A percentile compares a stretch with the other conserved stretches of the same genome.
Conservation (phyloP, 2,888 invertebrate species). For the Agapostemon virescens region DNA sequence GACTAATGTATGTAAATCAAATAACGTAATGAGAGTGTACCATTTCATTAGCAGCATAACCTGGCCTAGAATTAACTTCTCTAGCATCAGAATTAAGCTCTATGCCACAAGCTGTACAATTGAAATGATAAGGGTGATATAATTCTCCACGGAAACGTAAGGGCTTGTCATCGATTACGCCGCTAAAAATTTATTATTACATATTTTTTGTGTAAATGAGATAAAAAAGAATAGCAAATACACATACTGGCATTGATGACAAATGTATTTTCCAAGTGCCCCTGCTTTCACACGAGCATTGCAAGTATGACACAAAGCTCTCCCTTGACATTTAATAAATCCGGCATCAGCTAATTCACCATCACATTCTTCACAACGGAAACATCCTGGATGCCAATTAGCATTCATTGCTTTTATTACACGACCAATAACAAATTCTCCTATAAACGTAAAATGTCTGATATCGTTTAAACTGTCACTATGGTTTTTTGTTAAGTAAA, state of each 20-base stretch:
- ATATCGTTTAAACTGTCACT: not conserved
- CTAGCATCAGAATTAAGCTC: conserved; percentile 98
- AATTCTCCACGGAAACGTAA: conserved; percentile 96
- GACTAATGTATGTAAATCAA: not conserved
- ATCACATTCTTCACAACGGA: conserved; percentile 96
- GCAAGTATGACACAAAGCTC: conserved; percentile 96
- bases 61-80: conserved; percentile 95
- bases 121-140: conserved; percentile 99
- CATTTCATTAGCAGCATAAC: conserved; percentile 94
- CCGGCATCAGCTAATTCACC: conserved; percentile 97
- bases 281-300: conserved; percentile 97
- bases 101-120: conserved; percentile 94
- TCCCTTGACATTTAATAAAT: conserved; percentile 94
- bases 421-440: conserved; percentile 98
- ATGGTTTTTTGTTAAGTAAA: not conserved
- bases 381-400: conserved; percentile 99
- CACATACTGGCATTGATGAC: conserved; percentile 98
- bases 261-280: conserved; percentile 97
- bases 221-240: conserved; percentile 19
- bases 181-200: conserved; percentile 82
- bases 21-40: conserved; percentile 77
- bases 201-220: conserved; percentile 12
- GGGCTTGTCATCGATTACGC: conserved; percentile 94
- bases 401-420: conserved; percentile 99
- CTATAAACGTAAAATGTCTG: conserved; percentile 77